Conservation (phyloP, 1,140 invertebrate genomes). For the Gryon sp. region DNA sequence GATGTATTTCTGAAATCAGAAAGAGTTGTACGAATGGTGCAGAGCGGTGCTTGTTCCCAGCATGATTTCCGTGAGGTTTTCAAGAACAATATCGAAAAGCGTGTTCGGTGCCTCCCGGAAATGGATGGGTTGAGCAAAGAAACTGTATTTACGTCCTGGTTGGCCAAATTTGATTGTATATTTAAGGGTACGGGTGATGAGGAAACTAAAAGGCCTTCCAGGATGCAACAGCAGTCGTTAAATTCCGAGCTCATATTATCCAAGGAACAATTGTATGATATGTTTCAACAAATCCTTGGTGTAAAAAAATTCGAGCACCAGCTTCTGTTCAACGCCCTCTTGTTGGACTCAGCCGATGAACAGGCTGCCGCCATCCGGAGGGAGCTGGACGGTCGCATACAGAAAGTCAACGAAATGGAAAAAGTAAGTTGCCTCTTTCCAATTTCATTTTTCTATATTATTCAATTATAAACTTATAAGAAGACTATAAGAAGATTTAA, state of each 20-base stretch:
- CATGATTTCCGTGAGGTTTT: conserved; percentile 99
- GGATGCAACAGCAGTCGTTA: conserved; percentile 91
- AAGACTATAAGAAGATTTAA: too few relatives aligned
- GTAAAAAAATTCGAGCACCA: conserved; percentile 99
- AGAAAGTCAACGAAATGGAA: conserved; percentile 98
- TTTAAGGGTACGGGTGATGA: conserved; percentile 95
- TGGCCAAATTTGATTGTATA: conserved; percentile 99
- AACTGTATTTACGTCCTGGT: conserved; percentile 98
- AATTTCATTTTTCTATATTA: background rate
- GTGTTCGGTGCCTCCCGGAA: conserved; percentile 97
- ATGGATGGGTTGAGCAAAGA: conserved; percentile 99
- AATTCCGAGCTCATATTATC: conserved; percentile 95
- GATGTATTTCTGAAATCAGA: conserved; percentile 99
- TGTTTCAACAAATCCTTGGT: conserved; percentile 99
- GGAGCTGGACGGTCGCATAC: conserved; percentile 98
- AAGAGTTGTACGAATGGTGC: conserved; percentile 96
- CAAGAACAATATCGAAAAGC: conserved; percentile 97
- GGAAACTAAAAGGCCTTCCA: conserved; percentile 90
- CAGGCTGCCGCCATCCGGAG: conserved; percentile 99
- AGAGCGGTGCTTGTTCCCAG: conserved; percentile 97
- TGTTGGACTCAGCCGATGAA: conserved; percentile 99
- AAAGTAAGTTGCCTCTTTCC: conserved; percentile 87
- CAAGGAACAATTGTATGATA: conserved; percentile 99
- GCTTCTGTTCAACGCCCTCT: conserved; percentile 98
- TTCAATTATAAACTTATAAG: too few relatives aligned